These are phyloP conservation scores for Hanleya hanleyi DNA, from an alignment of 2,888 invertebrate species.

Conservation along the genomic window DNA sequence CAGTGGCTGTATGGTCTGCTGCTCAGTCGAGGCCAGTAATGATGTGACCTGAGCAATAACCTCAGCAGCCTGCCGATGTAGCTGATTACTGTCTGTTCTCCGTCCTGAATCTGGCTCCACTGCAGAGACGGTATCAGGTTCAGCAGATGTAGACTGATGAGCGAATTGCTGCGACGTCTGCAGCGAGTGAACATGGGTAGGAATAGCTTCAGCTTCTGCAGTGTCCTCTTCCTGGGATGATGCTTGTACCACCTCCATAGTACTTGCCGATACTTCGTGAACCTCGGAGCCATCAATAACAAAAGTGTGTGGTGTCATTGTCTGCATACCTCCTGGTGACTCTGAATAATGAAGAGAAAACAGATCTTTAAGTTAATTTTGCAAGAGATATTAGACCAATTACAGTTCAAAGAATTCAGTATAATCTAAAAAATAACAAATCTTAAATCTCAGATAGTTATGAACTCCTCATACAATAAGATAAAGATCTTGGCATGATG, in stretches of 20 bases:
- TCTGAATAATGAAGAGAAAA: not conserved
- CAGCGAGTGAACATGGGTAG: not conserved
- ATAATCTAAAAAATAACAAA: no score
- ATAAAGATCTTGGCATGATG: no score
- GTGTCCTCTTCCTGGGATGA: not conserved
- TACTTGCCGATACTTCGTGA: not conserved
- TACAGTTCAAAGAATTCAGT: no score
- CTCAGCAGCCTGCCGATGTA: not conserved
- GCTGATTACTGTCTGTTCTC: not conserved
- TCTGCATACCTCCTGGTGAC: not conserved
- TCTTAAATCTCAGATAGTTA: no score
- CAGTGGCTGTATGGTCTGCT: conserved; percentile 20
- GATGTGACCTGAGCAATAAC: not conserved
- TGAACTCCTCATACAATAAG: no score
- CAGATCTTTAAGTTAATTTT: no score
- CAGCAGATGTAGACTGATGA: not conserved
- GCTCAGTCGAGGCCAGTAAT: not conserved
- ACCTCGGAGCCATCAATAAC: not conserved
- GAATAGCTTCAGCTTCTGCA: not conserved
- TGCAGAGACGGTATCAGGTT: not conserved
- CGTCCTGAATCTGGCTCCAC: not conserved
- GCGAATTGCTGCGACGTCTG: not conserved
- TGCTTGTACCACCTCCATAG: not conserved
- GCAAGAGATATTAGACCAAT: no score
- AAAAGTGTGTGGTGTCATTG: not conserved